Evolutionary conservation across 2,888 invertebrate genomes (phyloP), one percentile per base, ranked within the genome.

Genomic region (Cantharis nigra): DNA sequence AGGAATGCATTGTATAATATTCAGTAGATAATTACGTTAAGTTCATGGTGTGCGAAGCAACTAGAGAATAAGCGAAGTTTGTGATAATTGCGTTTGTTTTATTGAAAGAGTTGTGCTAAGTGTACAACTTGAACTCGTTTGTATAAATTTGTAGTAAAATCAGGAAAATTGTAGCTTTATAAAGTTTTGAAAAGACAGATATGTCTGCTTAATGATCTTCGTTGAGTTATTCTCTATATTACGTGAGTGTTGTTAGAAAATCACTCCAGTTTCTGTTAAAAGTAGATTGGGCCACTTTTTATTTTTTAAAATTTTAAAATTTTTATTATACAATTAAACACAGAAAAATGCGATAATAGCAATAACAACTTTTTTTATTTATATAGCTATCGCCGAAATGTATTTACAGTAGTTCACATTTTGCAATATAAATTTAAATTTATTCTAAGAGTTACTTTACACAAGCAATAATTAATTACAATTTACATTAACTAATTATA

Each of bases 21-120:
- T 75, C 70, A 20, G 14, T 18, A 67, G 20, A 69, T 69, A 75
- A 75, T 75, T 71, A 71, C 33, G 69, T 71, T 71, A 71, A 75
- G 75, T 72, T 75, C 72, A 75, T 75, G 75, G 71, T 71, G 75
- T 75, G 75, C 75, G 75, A 75, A 75, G 72, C 67, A 72, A 67
- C 62, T 71, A 18, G 72, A 72, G 72, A 72, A 75, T 69, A 69
- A 30, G 69, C 70, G 64, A 79, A 79, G 76, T 80, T 79, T 71
- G 78, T 65, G 81, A 80, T 81, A 81, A 81, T 81, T 80, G 78
- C 80, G 76, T 80, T 80, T 81, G 81, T 81, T 80, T 81, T 80
- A 81, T 80, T 81, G 80, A 80, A 80, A 81, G 79, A 81, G 80
- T 81, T 80, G 71, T 71, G 78, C 79, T 77, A 76, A 77, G 78